Evolutionary conservation across 30 jellyfish, hydroid and myxozoan species (phyloP).

Genomic region (Hydra vulgaris): DNA sequence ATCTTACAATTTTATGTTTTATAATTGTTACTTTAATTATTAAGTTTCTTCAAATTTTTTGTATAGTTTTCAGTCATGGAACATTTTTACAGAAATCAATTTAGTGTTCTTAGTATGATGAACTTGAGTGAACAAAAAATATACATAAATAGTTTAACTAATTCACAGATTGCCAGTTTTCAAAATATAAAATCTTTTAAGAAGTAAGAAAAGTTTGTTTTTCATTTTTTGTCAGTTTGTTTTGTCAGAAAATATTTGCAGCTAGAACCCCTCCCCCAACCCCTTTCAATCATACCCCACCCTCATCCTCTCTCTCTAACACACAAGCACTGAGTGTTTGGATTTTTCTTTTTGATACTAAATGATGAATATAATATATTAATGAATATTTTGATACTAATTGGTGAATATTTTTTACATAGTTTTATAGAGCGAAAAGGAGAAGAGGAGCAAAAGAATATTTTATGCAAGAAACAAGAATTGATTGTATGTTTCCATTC

Average conservation of each 20-base stretch:
- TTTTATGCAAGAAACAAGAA: background rate
- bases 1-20: background rate
- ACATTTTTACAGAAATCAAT: slow-evolving; percentile 60
- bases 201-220: slow-evolving; percentile 35
- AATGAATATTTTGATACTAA: too few relatives aligned
- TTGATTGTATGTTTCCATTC: background rate
- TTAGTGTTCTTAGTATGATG: slow-evolving; percentile 44
- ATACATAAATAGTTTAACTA: background rate
- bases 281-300: too few relatives aligned
- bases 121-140: background rate
- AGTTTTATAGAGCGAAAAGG: slow-evolving; percentile 1
- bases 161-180: slow-evolving; percentile 7
- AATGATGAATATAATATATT: too few relatives aligned
- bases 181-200: slow-evolving; percentile 28
- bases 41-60: background rate
- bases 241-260: too few relatives aligned
- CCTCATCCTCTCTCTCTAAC: too few relatives aligned
- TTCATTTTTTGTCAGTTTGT: background rate
- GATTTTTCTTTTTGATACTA: too few relatives aligned
- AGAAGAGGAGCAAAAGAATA: background rate
- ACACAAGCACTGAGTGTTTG: too few relatives aligned
- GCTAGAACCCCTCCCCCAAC: too few relatives aligned
- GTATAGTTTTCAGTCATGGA: slow-evolving; percentile 80
- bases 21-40: background rate
- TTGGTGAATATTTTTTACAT: background rate